These are phyloP conservation scores for Pseudoips prasinana DNA, from an alignment of 2,888 invertebrate genomes.

Conservation along the genomic window DNA sequence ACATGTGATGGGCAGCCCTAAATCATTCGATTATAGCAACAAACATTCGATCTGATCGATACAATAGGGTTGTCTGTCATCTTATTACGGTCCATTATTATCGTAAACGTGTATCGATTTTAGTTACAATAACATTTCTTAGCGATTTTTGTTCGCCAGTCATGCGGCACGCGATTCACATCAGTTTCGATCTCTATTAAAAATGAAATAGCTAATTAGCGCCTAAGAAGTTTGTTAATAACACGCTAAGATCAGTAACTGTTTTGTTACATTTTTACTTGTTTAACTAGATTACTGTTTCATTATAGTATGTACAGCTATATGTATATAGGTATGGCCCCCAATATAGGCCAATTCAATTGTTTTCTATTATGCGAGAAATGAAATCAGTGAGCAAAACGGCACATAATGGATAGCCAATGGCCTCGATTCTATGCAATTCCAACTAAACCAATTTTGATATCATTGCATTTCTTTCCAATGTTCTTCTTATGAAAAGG, in stretches of 20 bases:
- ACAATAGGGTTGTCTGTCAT: conserved; percentile 26
- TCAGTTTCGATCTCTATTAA: conserved; percentile 16
- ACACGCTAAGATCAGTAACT: conserved; percentile 12
- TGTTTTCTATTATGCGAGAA: too few species aligned
- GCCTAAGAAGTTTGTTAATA: conserved; percentile 7
- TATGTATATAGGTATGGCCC: too few species aligned
- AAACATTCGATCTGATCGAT: conserved; percentile 37
- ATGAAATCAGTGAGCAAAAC: too few species aligned
- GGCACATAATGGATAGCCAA: too few species aligned
- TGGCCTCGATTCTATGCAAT: too few species aligned
- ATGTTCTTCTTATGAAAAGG: too few species aligned
- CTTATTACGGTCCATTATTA: conserved; percentile 20
- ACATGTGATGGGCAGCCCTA: conserved; percentile 20
- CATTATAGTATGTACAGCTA: too few species aligned
- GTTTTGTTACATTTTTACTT: too few species aligned
- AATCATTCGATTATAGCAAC: conserved; percentile 15
- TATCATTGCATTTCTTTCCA: too few species aligned
- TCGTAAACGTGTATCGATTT: conserved; percentile 1
- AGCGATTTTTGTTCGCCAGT: conserved; percentile 14
- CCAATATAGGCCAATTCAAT: too few species aligned
- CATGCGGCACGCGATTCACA: conserved; percentile 23
- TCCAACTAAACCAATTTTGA: too few species aligned
- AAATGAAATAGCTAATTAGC: conserved; percentile 21
- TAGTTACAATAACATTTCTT: background rate
- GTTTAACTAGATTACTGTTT: too few species aligned